A percentile compares a stretch with the other conserved stretches of the same genome.
Evolutionary conservation across 2,888 invertebrate species (phyloP).

Genomic region (Ariolimax columbianus): DNA sequence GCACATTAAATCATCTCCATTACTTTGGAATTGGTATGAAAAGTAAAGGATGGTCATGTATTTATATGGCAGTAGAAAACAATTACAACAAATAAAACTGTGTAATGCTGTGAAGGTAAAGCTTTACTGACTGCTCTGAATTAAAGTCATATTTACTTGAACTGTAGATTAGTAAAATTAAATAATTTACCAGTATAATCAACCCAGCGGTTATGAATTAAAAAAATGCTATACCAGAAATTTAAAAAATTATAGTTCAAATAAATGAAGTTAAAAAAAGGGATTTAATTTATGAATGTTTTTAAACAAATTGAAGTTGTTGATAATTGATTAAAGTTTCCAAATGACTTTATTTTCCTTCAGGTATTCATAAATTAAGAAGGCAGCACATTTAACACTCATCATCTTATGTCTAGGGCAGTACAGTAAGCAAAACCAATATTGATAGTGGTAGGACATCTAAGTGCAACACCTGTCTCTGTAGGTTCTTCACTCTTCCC

Average conservation of each 20-base stretch:
- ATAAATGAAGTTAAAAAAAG: too few relatives aligned
- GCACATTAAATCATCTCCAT: too few relatives aligned
- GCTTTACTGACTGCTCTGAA: background rate
- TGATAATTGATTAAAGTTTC: too few relatives aligned
- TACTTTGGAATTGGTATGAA: too few relatives aligned
- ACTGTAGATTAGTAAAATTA: too few relatives aligned
- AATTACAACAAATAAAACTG: background rate
- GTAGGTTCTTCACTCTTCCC: slow-evolving; percentile 18
- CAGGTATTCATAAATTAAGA: background rate
- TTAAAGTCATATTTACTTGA: background rate
- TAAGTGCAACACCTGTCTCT: slow-evolving; percentile 24
- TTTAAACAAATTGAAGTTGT: too few relatives aligned
- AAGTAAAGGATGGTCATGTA: background rate
- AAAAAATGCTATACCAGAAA: too few relatives aligned
- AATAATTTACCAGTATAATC: too few relatives aligned
- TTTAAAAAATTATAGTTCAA: too few relatives aligned
- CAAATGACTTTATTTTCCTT: background rate
- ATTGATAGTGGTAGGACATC: background rate
- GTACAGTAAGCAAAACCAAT: background rate
- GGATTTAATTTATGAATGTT: background rate
- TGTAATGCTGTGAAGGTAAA: background rate
- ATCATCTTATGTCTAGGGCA: slow-evolving; percentile 1
- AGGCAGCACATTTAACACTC: background rate
- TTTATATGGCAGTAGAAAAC: background rate
- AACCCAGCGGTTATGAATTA: too few relatives aligned